phyloP scores from a whole-genome alignment of 64 coral and sea anemone species.

The Exaiptasia diaphana region DNA sequence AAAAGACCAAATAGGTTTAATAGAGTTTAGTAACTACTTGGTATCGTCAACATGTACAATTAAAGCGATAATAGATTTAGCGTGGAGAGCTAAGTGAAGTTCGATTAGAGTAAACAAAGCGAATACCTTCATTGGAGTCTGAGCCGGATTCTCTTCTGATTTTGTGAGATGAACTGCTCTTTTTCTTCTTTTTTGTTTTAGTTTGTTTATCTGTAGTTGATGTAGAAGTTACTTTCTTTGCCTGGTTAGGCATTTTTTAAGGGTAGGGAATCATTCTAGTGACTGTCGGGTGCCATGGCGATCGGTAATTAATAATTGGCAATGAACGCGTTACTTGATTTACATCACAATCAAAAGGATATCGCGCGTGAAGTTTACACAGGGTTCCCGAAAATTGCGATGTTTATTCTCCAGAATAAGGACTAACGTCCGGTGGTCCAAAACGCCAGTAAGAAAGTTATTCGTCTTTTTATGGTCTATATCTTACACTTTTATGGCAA shows the following conservation, averaged over 20 bases:
- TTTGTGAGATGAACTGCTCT: neutral
- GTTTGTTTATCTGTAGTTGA: neutral
- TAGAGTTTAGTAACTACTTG: neutral
- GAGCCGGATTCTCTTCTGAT: neutral
- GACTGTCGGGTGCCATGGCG: constrained; percentile 10
- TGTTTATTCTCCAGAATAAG: too few species aligned
- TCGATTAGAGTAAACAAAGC: constrained; percentile 3
- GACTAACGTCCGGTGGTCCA: too few species aligned
- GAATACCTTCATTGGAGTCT: constrained; percentile 7
- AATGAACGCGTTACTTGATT: neutral
- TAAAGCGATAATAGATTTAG: constrained; percentile 1
- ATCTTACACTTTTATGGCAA: too few species aligned
- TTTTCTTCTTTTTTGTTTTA: constrained; percentile 15
- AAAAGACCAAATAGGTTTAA: neutral
- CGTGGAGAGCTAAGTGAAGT: neutral
- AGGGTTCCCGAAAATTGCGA: too few species aligned
- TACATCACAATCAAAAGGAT: constrained; percentile 24
- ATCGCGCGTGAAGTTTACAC: too few species aligned
- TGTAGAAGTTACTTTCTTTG: neutral
- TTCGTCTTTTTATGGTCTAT: too few species aligned
- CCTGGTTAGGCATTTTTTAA: constrained; percentile 15
- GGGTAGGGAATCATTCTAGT: neutral
- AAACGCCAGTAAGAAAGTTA: too few species aligned
- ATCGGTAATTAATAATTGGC: neutral
- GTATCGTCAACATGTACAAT: neutral